Base-by-base conservation (phyloP, 2,797 vertebrate genomes). In the Rhabdophis nuchalis region DNA sequence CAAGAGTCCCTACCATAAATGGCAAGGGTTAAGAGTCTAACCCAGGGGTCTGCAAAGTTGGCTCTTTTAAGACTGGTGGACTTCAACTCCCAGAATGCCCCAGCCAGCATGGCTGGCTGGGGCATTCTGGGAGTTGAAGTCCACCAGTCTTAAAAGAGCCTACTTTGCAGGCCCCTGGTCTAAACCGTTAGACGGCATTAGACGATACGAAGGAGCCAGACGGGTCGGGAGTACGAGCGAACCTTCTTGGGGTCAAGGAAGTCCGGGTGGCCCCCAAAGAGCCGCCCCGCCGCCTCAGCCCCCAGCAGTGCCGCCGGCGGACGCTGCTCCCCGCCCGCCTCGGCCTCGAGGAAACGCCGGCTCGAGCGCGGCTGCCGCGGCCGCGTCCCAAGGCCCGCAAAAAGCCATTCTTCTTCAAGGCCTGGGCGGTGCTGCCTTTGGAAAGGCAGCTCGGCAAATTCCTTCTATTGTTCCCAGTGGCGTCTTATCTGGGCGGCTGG, bases 401-500 rank as follows among this genome's bases (percentile, higher is more conserved):
- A 61, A 61, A n/a, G 86, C 61, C 93, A 98, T 98, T 98, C 97
- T 98, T 98, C 60, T 64, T 29, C 96, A 97, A 96, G 94, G 96
- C 96, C 97, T 97, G 97, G 97, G 98, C 98, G 98, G 97, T 97
- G 98, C 93, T 92, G 93, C 93, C 95, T 95, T 93, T 94, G 95
- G 96, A 92, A 64, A 94, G 93, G 95, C 96, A 94, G 92, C 90
- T 96, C 95, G 96, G 96, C 96, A 98, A 98, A 98, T 99, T 99
- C 98, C 98, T 98, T 96, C 97, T 95, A 99, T 99, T 99, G 98
- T 99, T 98, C 97, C 94, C 91, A 92, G 89, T 96, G 94, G 95
- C 96, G 95, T 96, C 97, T 98, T 98, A 98, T 99, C 98, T 98
- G 95, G 98, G 97, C 97, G 97, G 97, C 97, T 97, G 97, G 97